Conservation (phyloP, 2,113 vertebrate species). For the Serilophus lunatus region DNA sequence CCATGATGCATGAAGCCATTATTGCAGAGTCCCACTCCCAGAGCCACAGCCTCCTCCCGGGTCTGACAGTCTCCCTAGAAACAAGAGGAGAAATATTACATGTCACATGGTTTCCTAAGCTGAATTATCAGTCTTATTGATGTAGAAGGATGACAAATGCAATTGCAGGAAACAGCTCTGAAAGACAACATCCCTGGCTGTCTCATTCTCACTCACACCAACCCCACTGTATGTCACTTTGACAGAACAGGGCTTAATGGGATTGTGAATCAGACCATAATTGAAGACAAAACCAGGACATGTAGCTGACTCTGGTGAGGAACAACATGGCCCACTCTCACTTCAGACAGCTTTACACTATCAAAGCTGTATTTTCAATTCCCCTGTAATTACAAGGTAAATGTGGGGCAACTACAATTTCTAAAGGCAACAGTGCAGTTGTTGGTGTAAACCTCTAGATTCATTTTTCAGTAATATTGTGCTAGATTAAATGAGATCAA, state of each 20-base stretch:
- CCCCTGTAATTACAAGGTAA: neutral
- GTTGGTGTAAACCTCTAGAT: neutral
- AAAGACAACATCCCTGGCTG: neutral
- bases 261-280: neutral
- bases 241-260: neutral
- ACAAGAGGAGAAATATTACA: constrained; percentile 39
- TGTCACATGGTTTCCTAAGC: neutral
- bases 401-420: neutral
- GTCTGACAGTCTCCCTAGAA: constrained; percentile 92
- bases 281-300: neutral
- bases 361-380: neutral
- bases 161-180: neutral
- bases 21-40: constrained; percentile 97
- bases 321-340: neutral
- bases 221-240: neutral
- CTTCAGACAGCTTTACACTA: neutral
- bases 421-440: neutral
- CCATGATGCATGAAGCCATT: constrained; percentile 98
- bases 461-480: neutral
- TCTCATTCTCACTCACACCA: neutral
- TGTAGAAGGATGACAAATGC: too few relatives aligned
- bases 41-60: constrained; percentile 91
- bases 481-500: neutral
- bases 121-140: too few relatives aligned
- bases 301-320: neutral